Evolutionary conservation across 2,888 invertebrate species (phyloP), one percentile per base, ranked within the genome.

Genomic region (Zygaena filipendulae): DNA sequence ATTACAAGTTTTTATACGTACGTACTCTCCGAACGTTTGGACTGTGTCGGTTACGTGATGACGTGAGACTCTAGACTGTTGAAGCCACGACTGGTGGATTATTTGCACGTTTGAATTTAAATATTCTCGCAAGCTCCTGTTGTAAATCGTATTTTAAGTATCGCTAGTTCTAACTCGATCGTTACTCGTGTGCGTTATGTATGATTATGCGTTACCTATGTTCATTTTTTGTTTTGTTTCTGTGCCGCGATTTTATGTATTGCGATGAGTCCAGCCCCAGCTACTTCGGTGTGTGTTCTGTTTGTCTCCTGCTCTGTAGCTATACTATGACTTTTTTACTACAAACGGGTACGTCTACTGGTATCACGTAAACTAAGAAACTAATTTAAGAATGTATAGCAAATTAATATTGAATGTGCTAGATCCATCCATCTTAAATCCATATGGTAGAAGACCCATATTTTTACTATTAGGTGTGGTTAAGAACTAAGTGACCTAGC

Each of bases 41-140:
- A 66, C 54, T 55, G 44, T 58, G 49, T 47, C 51, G 46, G 43
- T 49, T 47, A 56, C 56, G 63, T 62, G 62, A 61, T 60, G 59
- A 47, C 58, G 56, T 57, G 54, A 47, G 40, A 55, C 48, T 53
- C 44, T 51, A n/a, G 38, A 44, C 43, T 32, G 39, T 52, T 42
- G 44, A 40, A 6, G 21, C 23, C 44, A 52, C 16, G 54, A 66
- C 63, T 61, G 61, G 52, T 51, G 46, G 47, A 61, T 68, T 49
- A 60, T 71, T 75, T 69, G 74, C 74, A 72, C 71, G 66, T 74
- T 70, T 71, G 61, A 53, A 60, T 59, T 21, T 35, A 28, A 13
- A 57, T 48, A 59, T 52, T 62, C 55, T 58, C 46, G 61, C 64
- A 60, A 60, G 49, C 55, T 61, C 50, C 49, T 59, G 55, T 51